Evolutionary conservation across 2,888 invertebrate species (phyloP).

Genomic region (Conomelus anceps): DNA sequence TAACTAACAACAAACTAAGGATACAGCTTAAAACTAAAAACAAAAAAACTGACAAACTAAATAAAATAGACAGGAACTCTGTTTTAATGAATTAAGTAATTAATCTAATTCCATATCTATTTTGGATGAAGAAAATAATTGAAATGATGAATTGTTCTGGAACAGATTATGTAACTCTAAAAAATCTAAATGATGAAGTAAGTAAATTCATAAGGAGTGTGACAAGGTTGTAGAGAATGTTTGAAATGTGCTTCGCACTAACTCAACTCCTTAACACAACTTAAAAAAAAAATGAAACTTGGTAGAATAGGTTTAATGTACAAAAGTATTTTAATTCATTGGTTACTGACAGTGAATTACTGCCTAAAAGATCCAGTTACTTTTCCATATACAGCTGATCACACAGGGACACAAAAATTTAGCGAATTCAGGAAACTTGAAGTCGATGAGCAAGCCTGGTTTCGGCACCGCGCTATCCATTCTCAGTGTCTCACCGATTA

Average conservation of each 20-base stretch:
- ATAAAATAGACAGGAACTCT: neutral
- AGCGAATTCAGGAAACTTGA: conserved; percentile 5
- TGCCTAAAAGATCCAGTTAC: neutral
- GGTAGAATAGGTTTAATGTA: too few relatives aligned
- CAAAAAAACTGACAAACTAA: neutral
- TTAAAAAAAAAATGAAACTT: too few relatives aligned
- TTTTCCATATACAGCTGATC: neutral
- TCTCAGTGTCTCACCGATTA: conserved; percentile 46
- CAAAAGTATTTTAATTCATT: too few relatives aligned
- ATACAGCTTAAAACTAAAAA: neutral
- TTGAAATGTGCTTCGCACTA: too few relatives aligned
- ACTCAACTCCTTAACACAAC: too few relatives aligned
- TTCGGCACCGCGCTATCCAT: neutral
- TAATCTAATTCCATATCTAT: neutral
- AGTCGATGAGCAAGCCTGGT: neutral
- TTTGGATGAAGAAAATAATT: neutral
- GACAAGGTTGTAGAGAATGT: too few relatives aligned
- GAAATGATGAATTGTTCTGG: neutral
- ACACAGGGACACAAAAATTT: neutral
- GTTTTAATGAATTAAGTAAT: neutral
- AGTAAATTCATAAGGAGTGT: too few relatives aligned
- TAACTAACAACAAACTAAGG: neutral
- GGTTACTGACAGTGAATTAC: too few relatives aligned
- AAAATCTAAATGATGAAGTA: too few relatives aligned
- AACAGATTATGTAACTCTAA: too few relatives aligned